Evolutionary conservation across 2,113 vertebrate genomes (phyloP).

Genomic region (Danionella cerebrum): DNA sequence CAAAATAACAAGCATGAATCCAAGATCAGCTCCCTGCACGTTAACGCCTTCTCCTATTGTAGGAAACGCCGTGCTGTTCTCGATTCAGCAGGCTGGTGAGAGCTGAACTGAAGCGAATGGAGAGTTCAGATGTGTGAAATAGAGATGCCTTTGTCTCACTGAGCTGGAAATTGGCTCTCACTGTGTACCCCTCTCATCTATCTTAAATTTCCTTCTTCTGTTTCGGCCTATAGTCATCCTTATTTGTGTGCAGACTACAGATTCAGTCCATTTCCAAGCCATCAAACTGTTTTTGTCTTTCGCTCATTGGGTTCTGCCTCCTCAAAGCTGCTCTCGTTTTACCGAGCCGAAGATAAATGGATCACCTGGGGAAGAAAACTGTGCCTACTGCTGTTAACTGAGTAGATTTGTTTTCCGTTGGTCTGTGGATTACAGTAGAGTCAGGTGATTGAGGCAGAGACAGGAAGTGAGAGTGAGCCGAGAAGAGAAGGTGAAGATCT

Average conservation of each 20-base stretch:
- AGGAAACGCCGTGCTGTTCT: no score
- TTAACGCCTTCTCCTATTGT: not conserved
- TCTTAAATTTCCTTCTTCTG: slow-evolving; percentile 40
- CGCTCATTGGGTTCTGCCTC: slow-evolving; percentile 27
- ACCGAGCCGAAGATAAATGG: not conserved
- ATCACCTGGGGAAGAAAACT: not conserved
- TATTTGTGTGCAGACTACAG: slow-evolving; percentile 18
- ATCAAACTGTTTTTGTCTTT: not conserved
- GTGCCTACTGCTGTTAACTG: slow-evolving; percentile 12
- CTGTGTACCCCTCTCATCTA: slow-evolving; percentile 21
- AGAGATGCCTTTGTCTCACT: slow-evolving; percentile 30
- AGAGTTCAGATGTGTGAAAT: slow-evolving; percentile 40
- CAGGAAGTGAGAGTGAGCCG: not conserved
- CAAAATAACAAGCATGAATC: not conserved
- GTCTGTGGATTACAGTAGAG: not conserved
- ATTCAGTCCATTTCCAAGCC: slow-evolving; percentile 24
- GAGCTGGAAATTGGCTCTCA: slow-evolving; percentile 38
- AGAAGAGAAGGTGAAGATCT: not conserved
- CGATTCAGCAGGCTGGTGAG: not conserved
- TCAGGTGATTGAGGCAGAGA: not conserved
- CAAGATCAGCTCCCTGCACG: not conserved
- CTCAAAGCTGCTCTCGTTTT: not conserved
- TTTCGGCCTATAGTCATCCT: slow-evolving; percentile 26
- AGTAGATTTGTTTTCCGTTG: slow-evolving; percentile 11
- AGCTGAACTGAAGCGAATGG: slow-evolving; percentile 28